phyloP scores from a whole-genome alignment of 2,888 invertebrate species.

The Zonitis immaculata region DNA sequence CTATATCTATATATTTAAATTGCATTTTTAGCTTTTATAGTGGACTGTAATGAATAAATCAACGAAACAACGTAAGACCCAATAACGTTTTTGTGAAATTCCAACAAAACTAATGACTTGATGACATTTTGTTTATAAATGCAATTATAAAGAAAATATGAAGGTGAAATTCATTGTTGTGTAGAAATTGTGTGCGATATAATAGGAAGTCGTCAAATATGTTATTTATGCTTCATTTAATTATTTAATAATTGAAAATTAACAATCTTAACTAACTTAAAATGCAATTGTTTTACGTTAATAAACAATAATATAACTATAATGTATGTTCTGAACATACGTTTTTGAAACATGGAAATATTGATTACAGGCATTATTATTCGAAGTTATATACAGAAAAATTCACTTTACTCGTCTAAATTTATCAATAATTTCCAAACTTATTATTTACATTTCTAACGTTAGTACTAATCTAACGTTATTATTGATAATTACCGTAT shows the following conservation, averaged over 20 bases:
- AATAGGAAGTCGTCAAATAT: background rate
- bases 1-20: background rate
- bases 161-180: slow-evolving; percentile 3
- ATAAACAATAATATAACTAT: background rate
- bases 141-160: slow-evolving; percentile 2
- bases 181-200: slow-evolving; percentile 4
- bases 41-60: background rate
- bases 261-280: background rate
- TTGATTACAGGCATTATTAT: too few species aligned
- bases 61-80: background rate
- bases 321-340: too few species aligned
- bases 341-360: too few species aligned
- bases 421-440: too few species aligned
- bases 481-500: too few species aligned
- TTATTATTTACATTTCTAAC: too few species aligned
- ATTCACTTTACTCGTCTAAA: too few species aligned
- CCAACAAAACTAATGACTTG: background rate
- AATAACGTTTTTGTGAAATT: background rate
- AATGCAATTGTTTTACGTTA: background rate
- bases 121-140: background rate
- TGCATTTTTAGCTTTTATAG: background rate
- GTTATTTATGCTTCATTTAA: slow-evolving; percentile 10
- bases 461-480: too few species aligned
- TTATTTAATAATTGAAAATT: slow-evolving; percentile 6
- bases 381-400: too few species aligned